phyloP scores from a whole-genome alignment of 2,888 invertebrate species.

The Plebejus melissa region DNA sequence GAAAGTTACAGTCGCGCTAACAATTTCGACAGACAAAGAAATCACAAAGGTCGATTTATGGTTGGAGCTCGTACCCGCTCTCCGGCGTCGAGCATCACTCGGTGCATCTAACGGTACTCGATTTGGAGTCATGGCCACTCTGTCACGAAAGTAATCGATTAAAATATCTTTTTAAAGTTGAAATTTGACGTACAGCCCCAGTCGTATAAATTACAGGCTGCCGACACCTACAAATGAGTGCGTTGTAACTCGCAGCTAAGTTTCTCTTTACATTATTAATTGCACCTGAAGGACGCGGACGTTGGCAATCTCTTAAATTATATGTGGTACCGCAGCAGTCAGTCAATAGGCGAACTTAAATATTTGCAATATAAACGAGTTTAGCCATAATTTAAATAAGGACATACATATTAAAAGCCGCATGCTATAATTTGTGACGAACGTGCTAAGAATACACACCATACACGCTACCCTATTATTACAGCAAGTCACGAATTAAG shows the following conservation, averaged over 20 bases:
- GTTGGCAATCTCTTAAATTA: conserved; percentile 1
- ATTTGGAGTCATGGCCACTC: conserved; percentile 45
- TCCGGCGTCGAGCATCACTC: conserved; percentile 40
- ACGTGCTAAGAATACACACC: conserved; percentile 54
- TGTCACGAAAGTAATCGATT: conserved; percentile 46
- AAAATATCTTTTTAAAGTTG: conserved; percentile 30
- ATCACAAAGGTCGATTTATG: conserved; percentile 45
- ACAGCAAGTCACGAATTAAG: conserved; percentile 60
- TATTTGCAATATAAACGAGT: conserved; percentile 10
- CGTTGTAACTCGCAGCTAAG: conserved; percentile 9
- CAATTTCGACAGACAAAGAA: conserved; percentile 32
- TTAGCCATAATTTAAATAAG: conserved; percentile 23
- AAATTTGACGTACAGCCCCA: conserved; percentile 9
- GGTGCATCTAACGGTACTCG: conserved; percentile 47
- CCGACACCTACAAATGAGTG: not conserved
- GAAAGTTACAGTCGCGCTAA: not conserved
- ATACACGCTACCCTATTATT: conserved; percentile 44
- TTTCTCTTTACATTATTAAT: not conserved
- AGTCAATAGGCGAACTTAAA: conserved; percentile 7
- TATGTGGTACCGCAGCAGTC: not conserved
- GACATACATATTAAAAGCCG: conserved; percentile 26
- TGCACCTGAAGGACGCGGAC: conserved; percentile 10
- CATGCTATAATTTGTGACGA: conserved; percentile 36
- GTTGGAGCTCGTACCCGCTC: conserved; percentile 32
- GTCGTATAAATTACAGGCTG: conserved; percentile 2